Percentiles rank a stretch among this genome's conserved stretches.
These are phyloP conservation scores for Squalus acanthias DNA, from an alignment of 2,797 vertebrate genomes.

Conservation along the genomic window DNA sequence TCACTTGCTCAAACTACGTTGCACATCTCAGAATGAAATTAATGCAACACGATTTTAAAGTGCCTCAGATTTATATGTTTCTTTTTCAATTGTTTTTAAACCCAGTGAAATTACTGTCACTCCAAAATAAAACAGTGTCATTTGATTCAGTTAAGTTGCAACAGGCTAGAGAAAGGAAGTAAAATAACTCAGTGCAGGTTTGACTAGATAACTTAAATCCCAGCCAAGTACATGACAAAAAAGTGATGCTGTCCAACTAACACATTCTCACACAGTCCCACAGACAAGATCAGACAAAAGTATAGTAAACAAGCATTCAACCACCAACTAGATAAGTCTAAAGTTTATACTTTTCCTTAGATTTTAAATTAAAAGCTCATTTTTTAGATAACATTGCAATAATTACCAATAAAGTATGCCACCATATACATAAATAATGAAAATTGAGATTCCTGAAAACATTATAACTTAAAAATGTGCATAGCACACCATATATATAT, in stretches of 20 bases:
- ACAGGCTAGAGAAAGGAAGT: slow-evolving; percentile 21
- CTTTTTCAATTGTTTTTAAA: background rate
- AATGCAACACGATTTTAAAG: slow-evolving; percentile 19
- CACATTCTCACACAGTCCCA: slow-evolving; percentile 25
- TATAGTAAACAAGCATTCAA: slow-evolving; percentile 2
- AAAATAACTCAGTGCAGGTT: background rate
- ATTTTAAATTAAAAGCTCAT: background rate
- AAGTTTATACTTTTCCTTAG: slow-evolving; percentile 4
- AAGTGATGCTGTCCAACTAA: background rate
- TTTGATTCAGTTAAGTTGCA: slow-evolving; percentile 27
- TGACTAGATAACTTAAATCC: background rate
- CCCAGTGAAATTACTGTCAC: background rate
- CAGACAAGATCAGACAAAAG: background rate
- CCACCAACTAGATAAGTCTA: background rate
- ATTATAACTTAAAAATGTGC: slow-evolving; percentile 28
- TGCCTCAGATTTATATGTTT: background rate
- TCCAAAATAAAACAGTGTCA: background rate
- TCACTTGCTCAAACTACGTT: background rate
- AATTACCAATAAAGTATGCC: background rate
- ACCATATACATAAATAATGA: background rate
- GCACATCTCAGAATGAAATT: background rate
- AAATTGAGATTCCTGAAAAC: slow-evolving; percentile 20
- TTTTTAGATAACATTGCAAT: background rate
- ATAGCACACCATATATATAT: slow-evolving; percentile 11
- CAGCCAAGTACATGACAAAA: background rate